Conservation (phyloP, 1,140 invertebrate species). For the Eupeodes corollae region DNA sequence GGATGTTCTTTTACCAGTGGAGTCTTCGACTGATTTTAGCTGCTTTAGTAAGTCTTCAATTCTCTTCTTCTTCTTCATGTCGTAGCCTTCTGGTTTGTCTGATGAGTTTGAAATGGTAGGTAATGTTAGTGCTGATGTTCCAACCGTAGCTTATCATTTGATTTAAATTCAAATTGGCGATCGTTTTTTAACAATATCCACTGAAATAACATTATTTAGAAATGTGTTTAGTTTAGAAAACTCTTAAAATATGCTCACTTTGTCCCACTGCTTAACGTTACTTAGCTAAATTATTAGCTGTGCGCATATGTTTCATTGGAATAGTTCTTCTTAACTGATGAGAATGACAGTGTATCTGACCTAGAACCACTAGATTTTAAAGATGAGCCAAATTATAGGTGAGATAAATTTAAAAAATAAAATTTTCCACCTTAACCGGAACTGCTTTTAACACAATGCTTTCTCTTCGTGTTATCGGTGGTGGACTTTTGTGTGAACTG, state of each 20-base stretch:
- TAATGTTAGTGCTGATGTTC: constrained; percentile 39
- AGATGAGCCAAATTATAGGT: constrained; percentile 15
- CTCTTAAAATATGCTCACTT: constrained; percentile 21
- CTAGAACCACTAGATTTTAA: constrained; percentile 44
- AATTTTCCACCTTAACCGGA: constrained; percentile 38
- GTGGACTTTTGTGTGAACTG: constrained; percentile 19
- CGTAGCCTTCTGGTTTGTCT: constrained; percentile 39
- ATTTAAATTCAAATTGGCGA: constrained; percentile 36
- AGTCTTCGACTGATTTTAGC: constrained; percentile 95
- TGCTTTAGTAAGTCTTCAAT: constrained; percentile 92
- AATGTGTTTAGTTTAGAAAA: background rate
- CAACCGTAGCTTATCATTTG: constrained; percentile 38
- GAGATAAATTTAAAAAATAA: background rate
- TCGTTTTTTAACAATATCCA: constrained; percentile 38
- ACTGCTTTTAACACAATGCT: constrained; percentile 29
- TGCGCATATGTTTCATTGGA: constrained; percentile 28
- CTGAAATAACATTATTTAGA: constrained; percentile 7
- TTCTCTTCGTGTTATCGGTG: constrained; percentile 13
- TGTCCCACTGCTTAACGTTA: constrained; percentile 39
- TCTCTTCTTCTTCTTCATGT: constrained; percentile 66
- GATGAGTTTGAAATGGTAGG: constrained; percentile 29
- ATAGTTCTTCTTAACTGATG: constrained; percentile 35
- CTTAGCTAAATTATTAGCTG: constrained; percentile 34
- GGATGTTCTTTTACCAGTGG: constrained; percentile 89
- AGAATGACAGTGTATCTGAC: constrained; percentile 39